phyloP scores from a whole-genome alignment of 2,888 invertebrate species.

The Eupithecia tripunctaria region DNA sequence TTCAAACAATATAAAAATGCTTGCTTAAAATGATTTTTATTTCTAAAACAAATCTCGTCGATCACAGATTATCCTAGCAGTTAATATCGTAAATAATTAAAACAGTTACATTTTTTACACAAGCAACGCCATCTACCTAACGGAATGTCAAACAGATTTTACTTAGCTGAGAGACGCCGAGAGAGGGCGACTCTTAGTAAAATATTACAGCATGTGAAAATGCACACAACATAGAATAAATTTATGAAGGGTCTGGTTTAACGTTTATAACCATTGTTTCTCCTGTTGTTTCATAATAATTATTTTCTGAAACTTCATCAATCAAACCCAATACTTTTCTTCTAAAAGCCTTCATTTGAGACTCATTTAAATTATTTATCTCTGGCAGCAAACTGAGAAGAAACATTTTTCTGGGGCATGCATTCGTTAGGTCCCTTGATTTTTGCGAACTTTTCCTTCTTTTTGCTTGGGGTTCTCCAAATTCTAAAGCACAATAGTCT shows the following conservation, averaged over 20 bases:
- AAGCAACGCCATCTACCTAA: slow-evolving; percentile 25
- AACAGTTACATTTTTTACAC: neutral
- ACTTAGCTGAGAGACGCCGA: neutral
- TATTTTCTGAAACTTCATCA: slow-evolving; percentile 50
- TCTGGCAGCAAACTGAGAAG: slow-evolving; percentile 58
- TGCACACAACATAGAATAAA: neutral
- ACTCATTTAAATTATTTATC: slow-evolving; percentile 54
- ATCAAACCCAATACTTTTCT: slow-evolving; percentile 55
- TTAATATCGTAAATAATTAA: neutral
- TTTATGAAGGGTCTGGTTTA: slow-evolving; percentile 37
- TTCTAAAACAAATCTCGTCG: neutral
- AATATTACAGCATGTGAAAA: neutral
- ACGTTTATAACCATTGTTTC: slow-evolving; percentile 23
- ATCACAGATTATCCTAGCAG: neutral
- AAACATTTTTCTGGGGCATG: slow-evolving; percentile 53
- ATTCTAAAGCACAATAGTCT: slow-evolving; percentile 25
- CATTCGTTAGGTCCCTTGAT: slow-evolving; percentile 16
- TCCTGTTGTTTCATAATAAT: neutral
- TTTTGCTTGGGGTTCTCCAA: slow-evolving; percentile 31
- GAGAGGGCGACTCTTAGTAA: neutral
- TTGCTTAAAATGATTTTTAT: neutral
- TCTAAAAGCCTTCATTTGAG: slow-evolving; percentile 58
- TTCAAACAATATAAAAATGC: neutral
- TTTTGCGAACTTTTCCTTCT: slow-evolving; percentile 34
- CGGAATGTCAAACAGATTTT: neutral